A percentile compares a stretch with the other conserved stretches of the same genome.
These are phyloP conservation scores for Idaea aversata DNA, from an alignment of 2,888 invertebrate genomes.

Conservation along the genomic window DNA sequence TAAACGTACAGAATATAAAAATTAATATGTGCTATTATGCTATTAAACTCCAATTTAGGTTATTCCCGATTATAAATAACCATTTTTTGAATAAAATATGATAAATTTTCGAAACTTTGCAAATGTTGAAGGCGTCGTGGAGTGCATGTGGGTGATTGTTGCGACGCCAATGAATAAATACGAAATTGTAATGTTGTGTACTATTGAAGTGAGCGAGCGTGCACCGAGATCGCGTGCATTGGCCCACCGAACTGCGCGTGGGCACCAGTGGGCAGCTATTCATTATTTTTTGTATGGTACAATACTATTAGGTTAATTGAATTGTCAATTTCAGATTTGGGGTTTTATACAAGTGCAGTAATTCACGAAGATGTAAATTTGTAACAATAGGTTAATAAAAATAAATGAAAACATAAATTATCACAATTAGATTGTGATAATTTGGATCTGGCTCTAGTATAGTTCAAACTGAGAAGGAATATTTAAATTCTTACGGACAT, in stretches of 20 bases:
- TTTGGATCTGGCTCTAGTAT: no score
- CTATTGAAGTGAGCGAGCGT: constrained; percentile 19
- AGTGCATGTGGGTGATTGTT: constrained; percentile 2
- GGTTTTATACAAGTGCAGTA: background rate
- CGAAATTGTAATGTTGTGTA: constrained; percentile 12
- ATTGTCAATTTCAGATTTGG: background rate
- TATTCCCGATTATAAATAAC: background rate
- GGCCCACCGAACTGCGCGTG: constrained; percentile 41
- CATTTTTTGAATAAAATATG: background rate
- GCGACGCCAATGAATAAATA: constrained; percentile 9
- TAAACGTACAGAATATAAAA: background rate
- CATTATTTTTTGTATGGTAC: constrained; percentile 29
- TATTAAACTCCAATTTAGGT: background rate
- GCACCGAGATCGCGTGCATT: constrained; percentile 40
- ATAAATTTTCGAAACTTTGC: background rate
- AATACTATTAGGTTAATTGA: constrained; percentile 14
- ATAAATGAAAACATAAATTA: no score
- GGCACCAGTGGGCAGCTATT: constrained; percentile 49
- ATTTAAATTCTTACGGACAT: no score
- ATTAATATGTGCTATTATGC: background rate
- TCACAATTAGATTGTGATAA: no score
- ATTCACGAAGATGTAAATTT: background rate
- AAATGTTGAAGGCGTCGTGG: background rate
- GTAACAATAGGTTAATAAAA: no score
- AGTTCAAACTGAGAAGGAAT: no score